phyloP scores from a whole-genome alignment of 2,113 vertebrate genomes.

The Asarcornis scutulata region DNA sequence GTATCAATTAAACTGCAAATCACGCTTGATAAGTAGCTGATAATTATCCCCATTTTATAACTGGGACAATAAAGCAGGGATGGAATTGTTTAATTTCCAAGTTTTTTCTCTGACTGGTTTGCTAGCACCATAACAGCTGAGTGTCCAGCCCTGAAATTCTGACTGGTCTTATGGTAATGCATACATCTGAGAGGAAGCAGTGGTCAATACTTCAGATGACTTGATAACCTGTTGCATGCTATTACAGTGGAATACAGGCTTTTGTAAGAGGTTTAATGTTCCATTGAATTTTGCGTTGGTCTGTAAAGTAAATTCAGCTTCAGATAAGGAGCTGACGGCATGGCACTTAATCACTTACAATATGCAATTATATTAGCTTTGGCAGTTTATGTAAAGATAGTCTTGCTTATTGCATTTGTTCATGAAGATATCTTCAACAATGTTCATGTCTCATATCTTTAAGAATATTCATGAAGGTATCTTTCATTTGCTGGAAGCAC shows the following conservation, averaged over 20 bases:
- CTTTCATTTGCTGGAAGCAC: not conserved
- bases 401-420: not conserved
- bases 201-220: not conserved
- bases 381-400: not conserved
- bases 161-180: not conserved
- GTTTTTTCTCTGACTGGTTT: not conserved
- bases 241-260: not conserved
- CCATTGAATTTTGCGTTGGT: not conserved
- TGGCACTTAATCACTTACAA: not conserved
- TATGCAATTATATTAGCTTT: not conserved
- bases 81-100: not conserved
- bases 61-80: not conserved
- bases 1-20: not conserved
- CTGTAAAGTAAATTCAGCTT: not conserved
- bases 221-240: not conserved
- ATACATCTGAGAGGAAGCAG: not conserved
- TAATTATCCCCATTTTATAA: not conserved
- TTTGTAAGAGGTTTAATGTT: not conserved
- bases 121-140: not conserved
- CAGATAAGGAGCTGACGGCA: not conserved
- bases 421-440: not conserved
- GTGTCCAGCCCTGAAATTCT: not conserved
- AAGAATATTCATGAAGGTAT: not conserved
- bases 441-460: not conserved
- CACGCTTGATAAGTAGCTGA: not conserved